Evolutionary conservation across 2,888 invertebrate species (phyloP).

Genomic region (Epicampocera succincta): DNA sequence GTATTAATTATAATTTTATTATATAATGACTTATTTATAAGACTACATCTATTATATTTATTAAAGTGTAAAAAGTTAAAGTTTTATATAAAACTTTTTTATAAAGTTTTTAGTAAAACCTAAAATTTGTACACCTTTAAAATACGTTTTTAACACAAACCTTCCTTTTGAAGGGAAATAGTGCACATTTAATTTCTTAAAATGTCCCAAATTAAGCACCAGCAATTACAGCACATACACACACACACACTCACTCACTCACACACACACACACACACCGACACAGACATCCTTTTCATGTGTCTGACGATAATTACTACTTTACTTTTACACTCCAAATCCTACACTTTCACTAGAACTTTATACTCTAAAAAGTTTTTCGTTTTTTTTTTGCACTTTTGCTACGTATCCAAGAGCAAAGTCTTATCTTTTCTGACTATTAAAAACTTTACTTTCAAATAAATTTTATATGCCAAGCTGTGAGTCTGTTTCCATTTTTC

Average conservation of each 20-base stretch:
- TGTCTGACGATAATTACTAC: constrained; percentile 38
- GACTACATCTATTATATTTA: too few relatives aligned
- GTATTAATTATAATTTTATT: too few relatives aligned
- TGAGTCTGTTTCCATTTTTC: neutral
- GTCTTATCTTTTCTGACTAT: constrained; percentile 52
- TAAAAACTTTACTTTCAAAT: constrained; percentile 52
- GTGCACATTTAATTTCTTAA: constrained; percentile 5
- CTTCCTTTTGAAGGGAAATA: constrained; percentile 14
- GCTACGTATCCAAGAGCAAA: constrained; percentile 10
- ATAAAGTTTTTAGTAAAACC: too few relatives aligned
- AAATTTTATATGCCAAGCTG: constrained; percentile 14
- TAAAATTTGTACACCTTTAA: too few relatives aligned
- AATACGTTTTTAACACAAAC: too few relatives aligned
- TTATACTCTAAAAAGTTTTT: neutral
- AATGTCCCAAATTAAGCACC: neutral
- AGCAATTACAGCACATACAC: neutral
- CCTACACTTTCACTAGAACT: constrained; percentile 55
- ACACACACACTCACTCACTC: neutral
- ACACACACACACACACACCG: neutral
- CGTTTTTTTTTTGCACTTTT: constrained; percentile 8
- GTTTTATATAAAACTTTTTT: too few relatives aligned
- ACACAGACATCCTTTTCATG: neutral
- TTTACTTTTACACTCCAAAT: constrained; percentile 16
- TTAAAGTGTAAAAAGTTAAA: too few relatives aligned
- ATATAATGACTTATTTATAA: too few relatives aligned